Evolutionary conservation across 2,797 vertebrate species (phyloP).

Genomic region (Moxostoma hubbsi): DNA sequence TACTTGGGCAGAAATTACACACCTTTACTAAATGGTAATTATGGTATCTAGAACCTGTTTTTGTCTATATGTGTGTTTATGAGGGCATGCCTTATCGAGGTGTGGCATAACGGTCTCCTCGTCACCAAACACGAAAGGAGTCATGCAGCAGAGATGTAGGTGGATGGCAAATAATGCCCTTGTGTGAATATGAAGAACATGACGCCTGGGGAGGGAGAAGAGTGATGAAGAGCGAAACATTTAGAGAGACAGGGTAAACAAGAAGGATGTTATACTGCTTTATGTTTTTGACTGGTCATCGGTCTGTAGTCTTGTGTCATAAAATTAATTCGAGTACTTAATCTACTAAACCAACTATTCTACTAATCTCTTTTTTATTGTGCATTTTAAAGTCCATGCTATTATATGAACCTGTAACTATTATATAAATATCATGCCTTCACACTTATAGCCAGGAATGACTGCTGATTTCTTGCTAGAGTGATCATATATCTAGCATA

Average conservation of each 20-base stretch:
- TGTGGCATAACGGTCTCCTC: constrained; percentile 84
- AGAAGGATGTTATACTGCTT: no score
- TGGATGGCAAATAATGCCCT: constrained; percentile 79
- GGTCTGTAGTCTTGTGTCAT: neutral
- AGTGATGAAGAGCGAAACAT: neutral
- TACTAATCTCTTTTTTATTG: neutral
- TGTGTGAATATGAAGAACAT: constrained; percentile 79
- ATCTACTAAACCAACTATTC: neutral
- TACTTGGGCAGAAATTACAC: no score
- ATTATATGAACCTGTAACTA: neutral
- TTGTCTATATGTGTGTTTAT: constrained; percentile 1
- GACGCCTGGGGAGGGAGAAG: constrained; percentile 75
- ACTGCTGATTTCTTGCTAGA: neutral
- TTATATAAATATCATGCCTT: neutral
- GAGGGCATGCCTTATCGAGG: constrained; percentile 81
- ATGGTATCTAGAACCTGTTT: no score
- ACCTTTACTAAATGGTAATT: no score
- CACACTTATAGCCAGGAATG: neutral
- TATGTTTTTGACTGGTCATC: neutral
- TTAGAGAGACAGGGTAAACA: no score
- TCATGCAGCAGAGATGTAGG: constrained; percentile 83
- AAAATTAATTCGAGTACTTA: neutral
- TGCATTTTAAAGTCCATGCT: neutral
- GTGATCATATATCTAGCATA: neutral
- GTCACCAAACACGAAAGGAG: constrained; percentile 85